Base-by-base conservation (phyloP, 2,888 invertebrate genomes). In the Agrotis exclamationis region DNA sequence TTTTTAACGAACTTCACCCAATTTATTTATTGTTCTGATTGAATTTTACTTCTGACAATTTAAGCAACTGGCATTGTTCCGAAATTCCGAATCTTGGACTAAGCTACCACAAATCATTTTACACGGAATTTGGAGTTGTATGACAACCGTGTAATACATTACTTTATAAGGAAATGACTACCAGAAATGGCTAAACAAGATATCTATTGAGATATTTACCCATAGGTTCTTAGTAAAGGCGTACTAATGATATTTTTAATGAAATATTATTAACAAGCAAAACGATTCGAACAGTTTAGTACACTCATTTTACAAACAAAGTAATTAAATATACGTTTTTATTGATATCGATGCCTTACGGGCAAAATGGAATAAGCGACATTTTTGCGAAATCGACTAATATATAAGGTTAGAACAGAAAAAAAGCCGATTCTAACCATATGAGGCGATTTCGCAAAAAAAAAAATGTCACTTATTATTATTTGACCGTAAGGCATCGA, bases 61-160 rank as follows among this genome's bases (percentile, higher is more conserved):
- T 13, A 28, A 20, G 0, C n/a, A 24, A 3, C 22, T 18, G 14
- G 1, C 18, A 18, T 39, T 47, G n/a, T 28, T 24, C 9, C 3
- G 9, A n/a, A 48, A 47, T 28, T 28, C 9, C 7, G 9, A 16
- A 48, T 9, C 20, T 33, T 33, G 7, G 14, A 33, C 3, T n/a
- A 22, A 39, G 9, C 3, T 28, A 11, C 11, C 18, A 7, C 47
- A 39, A 18, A 2, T 50, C 28, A 60, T 70, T 53, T 51, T 20
- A 22, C 5, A 6, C n/a, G 51, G 13, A 72, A 44, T 71, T 54
- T 22, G 20, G 14, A 22, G 14, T 72, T 22, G 13, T 28, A 24
- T 13, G 47, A 48, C 24, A 63, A 48, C 20, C 3, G 0, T 6
- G 11, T 33, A 24, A 9, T 22, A 71, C 0, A 45, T 48, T 28